Percentiles rank a stretch among this genome's conserved stretches.
phyloP scores from a whole-genome alignment of 2,888 invertebrate genomes.

The Lacanobia wlatinum region DNA sequence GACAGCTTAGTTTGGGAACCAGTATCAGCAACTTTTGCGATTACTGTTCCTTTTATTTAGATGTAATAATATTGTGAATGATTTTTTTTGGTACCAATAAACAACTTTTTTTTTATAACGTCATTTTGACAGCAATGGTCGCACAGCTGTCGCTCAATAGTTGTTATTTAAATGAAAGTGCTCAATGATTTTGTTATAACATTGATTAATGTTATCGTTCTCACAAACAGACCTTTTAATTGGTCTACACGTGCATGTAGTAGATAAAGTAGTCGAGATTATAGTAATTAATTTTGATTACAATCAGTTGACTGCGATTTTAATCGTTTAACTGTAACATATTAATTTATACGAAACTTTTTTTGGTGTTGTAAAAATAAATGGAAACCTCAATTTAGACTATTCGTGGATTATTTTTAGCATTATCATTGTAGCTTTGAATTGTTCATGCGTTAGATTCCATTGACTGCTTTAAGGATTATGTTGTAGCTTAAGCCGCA shows the following conservation, averaged over 20 bases:
- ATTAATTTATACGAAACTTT: slow-evolving; percentile 25
- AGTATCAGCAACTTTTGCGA: too few relatives aligned
- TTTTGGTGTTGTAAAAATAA: slow-evolving; percentile 2
- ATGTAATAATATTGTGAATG: too few relatives aligned
- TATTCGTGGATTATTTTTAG: neutral
- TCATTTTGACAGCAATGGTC: neutral
- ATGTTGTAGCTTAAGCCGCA: too few relatives aligned
- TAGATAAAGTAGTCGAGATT: slow-evolving; percentile 54
- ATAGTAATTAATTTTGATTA: slow-evolving; percentile 61
- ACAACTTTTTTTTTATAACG: too few relatives aligned
- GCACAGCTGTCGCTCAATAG: slow-evolving; percentile 7
- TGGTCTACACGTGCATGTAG: slow-evolving; percentile 50
- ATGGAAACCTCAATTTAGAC: neutral
- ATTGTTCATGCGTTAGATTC: neutral
- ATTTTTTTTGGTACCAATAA: too few relatives aligned
- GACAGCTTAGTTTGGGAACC: too few relatives aligned
- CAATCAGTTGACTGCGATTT: slow-evolving; percentile 49
- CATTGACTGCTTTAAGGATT: neutral
- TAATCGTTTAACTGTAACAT: slow-evolving; percentile 30
- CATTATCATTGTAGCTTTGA: neutral
- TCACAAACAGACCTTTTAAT: slow-evolving; percentile 54
- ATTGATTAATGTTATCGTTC: slow-evolving; percentile 52
- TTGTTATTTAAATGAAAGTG: slow-evolving; percentile 20
- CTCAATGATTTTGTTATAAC: slow-evolving; percentile 42
- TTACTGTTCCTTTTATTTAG: too few relatives aligned